Evolutionary conservation across 2,797 vertebrate species (phyloP), one percentile per base, ranked within the genome.

Genomic region (Chaunax sp.): DNA sequence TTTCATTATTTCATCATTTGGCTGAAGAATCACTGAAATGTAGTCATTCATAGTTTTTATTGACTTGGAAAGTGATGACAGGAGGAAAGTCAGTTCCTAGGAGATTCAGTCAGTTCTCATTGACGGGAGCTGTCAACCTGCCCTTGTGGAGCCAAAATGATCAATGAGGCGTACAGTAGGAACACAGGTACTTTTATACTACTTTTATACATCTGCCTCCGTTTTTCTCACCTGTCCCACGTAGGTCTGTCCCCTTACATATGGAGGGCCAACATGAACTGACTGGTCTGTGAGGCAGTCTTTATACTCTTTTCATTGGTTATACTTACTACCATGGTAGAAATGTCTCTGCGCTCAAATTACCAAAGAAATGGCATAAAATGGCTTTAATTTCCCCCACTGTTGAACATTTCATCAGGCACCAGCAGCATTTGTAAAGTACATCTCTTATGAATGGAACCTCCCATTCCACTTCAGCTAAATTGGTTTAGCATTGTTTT

Each of bases 381-480:
- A 51, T 30, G 13, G 4, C 6, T 70, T 65, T 56, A 45, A 47
- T 59, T 38, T 26, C 55, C 18, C 33, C 13, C 22, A 20, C 22
- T 49, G 3, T 50, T 26, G 9, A 44, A 33, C 10, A 40, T 14
- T 40, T 40, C 38, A 40, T 40, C 38, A 3, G 20, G 19, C 26
- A 25, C 28, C 4, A 43, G 25, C 52, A 51, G 47, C 49, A 52
- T 26, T 23, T 40, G 33, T 51, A 38, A 64, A 70, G 25, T 13
- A 28, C 40, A 69, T 75, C 25, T 72, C 30, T 56, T 77, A 60
- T 76, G 25, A 61, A 47, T 41, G n/a, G 30, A 61, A 62, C 44
- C 19, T 44, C 30, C 14, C 1, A 2, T 62, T 70, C 51, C 44
- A 15, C 37, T 30, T 55, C 3, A 43, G 37, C 55, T 35, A 13